Conservation (phyloP, 2,113 vertebrate species). For the Otus sunia region DNA sequence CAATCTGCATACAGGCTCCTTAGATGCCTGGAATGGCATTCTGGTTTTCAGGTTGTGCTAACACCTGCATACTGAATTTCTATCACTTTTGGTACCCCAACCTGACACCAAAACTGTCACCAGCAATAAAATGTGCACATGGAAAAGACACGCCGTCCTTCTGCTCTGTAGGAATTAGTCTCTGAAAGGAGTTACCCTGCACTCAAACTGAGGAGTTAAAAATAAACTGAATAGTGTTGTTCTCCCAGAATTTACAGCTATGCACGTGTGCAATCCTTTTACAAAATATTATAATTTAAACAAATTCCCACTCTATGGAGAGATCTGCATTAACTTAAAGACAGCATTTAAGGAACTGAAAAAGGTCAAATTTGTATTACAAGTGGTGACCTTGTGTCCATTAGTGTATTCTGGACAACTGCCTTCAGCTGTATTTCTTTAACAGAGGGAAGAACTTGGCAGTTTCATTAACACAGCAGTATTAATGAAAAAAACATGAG, state of each 20-base stretch:
- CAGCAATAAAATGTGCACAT: accelerated
- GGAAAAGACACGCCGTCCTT: neutral
- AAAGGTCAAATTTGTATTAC: neutral
- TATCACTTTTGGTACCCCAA: neutral
- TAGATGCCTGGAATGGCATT: neutral
- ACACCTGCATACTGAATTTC: neutral
- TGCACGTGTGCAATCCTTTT: neutral
- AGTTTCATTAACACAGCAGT: neutral
- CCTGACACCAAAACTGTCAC: neutral
- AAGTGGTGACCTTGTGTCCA: neutral
- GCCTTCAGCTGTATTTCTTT: neutral
- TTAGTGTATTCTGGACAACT: neutral
- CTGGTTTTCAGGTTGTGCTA: neutral
- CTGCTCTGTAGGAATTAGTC: neutral
- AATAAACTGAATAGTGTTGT: neutral
- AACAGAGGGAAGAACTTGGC: neutral
- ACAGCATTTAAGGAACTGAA: neutral
- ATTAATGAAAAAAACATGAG: neutral
- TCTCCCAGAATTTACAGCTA: neutral
- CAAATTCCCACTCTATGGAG: neutral
- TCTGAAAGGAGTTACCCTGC: neutral
- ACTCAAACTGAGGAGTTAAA: neutral
- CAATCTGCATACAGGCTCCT: neutral
- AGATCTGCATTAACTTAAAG: neutral
- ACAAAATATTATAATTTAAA: neutral